These are phyloP conservation scores for Hirudo medicinalis DNA, from an alignment of 1,140 invertebrate genomes.

Conservation along the genomic window DNA sequence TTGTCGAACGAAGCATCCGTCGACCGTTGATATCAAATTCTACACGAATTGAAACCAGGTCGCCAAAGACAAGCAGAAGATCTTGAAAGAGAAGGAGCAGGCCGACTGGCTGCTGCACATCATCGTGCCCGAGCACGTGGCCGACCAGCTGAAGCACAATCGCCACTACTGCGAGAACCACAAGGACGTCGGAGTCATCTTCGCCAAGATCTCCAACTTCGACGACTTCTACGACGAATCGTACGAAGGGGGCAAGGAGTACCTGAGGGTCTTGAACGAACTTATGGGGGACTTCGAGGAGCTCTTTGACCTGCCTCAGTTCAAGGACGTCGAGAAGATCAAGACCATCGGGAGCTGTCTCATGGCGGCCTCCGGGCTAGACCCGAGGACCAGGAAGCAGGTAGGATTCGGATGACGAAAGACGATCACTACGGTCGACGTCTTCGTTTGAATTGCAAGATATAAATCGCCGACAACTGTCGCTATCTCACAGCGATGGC, in stretches of 20 bases:
- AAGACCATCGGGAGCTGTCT: slow-evolving; percentile 94
- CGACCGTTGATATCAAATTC: too few relatives aligned
- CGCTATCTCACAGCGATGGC: too few relatives aligned
- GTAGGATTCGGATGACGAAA: neutral
- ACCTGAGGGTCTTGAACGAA: slow-evolving; percentile 82
- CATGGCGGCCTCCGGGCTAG: slow-evolving; percentile 89
- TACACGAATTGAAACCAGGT: neutral
- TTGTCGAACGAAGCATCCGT: too few relatives aligned
- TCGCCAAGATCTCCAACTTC: slow-evolving; percentile 88
- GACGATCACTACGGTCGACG: too few relatives aligned
- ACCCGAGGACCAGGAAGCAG: slow-evolving; percentile 51
- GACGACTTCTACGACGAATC: slow-evolving; percentile 91
- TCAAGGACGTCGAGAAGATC: slow-evolving; percentile 84
- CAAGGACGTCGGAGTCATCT: slow-evolving; percentile 78
- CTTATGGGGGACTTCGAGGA: slow-evolving; percentile 88
- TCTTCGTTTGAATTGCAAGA: too few relatives aligned
- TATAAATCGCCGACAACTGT: too few relatives aligned
- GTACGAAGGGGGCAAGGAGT: slow-evolving; percentile 73
- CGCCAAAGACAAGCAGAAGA: slow-evolving; percentile 31
- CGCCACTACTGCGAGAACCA: slow-evolving; percentile 92
- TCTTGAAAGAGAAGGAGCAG: slow-evolving; percentile 60
- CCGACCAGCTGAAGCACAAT: slow-evolving; percentile 76
- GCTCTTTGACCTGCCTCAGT: slow-evolving; percentile 63
- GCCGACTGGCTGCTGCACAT: slow-evolving; percentile 90
- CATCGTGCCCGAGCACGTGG: slow-evolving; percentile 85